phyloP scores from a whole-genome alignment of 1,140 invertebrate species.

The Diachasma alloeum region DNA sequence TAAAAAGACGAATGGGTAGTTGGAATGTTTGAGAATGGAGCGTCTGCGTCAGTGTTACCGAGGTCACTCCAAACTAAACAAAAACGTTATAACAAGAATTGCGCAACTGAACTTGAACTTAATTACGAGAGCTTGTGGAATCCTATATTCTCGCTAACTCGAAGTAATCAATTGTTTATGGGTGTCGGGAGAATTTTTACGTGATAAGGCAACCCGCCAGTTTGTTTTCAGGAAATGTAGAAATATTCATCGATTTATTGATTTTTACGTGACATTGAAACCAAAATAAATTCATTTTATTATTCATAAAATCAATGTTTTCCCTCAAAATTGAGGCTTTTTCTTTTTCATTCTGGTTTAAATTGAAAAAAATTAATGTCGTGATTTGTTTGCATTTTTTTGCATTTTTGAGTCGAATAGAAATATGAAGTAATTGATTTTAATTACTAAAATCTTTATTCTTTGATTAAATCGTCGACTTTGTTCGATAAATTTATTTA shows the following conservation, averaged over 20 bases:
- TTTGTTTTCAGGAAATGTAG: no score
- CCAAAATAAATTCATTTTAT: background rate
- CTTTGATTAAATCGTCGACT: no score
- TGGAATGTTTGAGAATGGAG: background rate
- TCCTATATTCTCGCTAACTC: background rate
- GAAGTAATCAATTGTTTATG: background rate
- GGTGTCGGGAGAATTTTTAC: no score
- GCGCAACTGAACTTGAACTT: conserved; percentile 18
- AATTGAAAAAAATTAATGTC: no score
- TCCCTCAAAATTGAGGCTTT: background rate
- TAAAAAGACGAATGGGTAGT: background rate
- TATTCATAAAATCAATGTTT: background rate
- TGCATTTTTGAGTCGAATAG: no score
- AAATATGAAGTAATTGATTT: no score
- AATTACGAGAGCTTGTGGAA: background rate
- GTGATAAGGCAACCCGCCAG: background rate
- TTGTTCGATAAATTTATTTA: no score
- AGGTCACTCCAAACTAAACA: conserved; percentile 30
- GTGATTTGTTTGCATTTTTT: no score
- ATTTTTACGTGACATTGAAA: background rate
- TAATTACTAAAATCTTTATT: no score
- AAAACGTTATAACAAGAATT: conserved; percentile 31
- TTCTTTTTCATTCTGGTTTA: background rate
- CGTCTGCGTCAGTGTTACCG: background rate
- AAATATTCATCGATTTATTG: background rate